Base-by-base conservation (phyloP, 2,113 vertebrate species). In the Mohoua ochrocephala region DNA sequence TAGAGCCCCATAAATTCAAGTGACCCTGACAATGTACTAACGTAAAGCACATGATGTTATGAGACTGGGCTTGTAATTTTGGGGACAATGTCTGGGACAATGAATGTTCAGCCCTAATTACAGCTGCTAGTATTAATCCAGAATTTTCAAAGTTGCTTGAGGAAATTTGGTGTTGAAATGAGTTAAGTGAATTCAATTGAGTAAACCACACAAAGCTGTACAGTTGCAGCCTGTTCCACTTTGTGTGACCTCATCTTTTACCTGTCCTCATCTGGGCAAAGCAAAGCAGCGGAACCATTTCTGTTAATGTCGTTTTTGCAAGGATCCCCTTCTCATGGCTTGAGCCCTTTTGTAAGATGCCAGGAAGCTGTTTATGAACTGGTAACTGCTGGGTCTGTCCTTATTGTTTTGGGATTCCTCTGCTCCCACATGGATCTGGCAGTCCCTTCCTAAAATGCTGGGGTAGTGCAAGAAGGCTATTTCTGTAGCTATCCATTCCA, bases 341-440 rank as follows among this genome's bases (percentile, higher is more conserved):
- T 28, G 35, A 67, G 28, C n/a, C 31, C 35, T 93, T 95, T 68
- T 45, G 68, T 49, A 70, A 49, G 88, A 92, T 95, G 85, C 93
- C 88, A 94, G 86, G 83, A 95, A 89, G 83, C 73, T 81, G 83
- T 78, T 93, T 78, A 69, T 75, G 68, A 76, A 81, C 84, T 91
- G 92, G 71, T 88, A 83, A 73, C 86, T 93, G 47, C 75, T 90
- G 76, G 88, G 28, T 78, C 64, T 91, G 56, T 57, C 79, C 60
- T 76, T 64, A 84, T 89, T 94, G 95, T 96, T 96, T 84, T 75
- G 93, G 92, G 92, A 97, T 95, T 96, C 92, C 85, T 93, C 80
- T 68, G 80, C 19, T 95, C 76, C 96, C 96, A 50, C 92, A 93
- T 0, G 18, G 68, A 84, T 60, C 57, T 97, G 96, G 96, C 96